These are phyloP conservation scores for Poecile montanus DNA, from an alignment of 2,797 vertebrate species.

Conservation along the genomic window DNA sequence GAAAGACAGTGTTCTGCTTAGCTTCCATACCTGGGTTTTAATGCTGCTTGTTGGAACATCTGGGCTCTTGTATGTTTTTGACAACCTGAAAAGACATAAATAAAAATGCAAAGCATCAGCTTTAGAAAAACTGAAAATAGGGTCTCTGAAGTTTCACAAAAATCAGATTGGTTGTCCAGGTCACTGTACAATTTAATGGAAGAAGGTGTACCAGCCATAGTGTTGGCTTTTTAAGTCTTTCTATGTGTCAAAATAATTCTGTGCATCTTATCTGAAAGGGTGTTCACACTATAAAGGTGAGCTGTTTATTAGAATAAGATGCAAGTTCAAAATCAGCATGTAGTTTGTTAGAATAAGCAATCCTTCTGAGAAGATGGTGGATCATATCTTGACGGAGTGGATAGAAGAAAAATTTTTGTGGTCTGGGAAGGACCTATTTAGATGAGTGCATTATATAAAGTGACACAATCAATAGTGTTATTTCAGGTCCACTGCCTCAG, in stretches of 20 bases:
- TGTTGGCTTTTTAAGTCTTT: neutral
- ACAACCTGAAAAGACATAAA: neutral
- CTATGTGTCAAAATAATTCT: neutral
- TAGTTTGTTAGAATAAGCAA: conserved; percentile 79
- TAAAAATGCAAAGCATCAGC: neutral
- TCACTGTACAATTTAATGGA: neutral
- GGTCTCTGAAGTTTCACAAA: neutral
- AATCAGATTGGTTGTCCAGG: neutral
- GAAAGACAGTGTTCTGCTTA: neutral
- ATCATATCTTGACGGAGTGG: conserved; percentile 86
- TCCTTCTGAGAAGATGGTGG: conserved; percentile 82
- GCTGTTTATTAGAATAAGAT: conserved; percentile 80
- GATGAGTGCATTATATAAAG: neutral
- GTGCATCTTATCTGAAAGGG: neutral
- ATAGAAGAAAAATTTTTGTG: conserved; percentile 84
- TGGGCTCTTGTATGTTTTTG: neutral
- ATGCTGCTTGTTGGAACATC: neutral
- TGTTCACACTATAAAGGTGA: neutral
- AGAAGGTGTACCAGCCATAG: neutral
- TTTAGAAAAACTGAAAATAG: neutral
- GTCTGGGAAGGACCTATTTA: conserved; percentile 70
- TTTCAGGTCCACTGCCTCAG: neutral
- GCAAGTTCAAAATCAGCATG: conserved; percentile 65
- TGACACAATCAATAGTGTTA: neutral
- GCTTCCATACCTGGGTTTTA: neutral